A percentile compares a stretch with the other conserved stretches of the same genome.
These are phyloP conservation scores for Typhlichthys eigenmanni DNA, from an alignment of 2,797 vertebrate genomes.

Conservation along the genomic window DNA sequence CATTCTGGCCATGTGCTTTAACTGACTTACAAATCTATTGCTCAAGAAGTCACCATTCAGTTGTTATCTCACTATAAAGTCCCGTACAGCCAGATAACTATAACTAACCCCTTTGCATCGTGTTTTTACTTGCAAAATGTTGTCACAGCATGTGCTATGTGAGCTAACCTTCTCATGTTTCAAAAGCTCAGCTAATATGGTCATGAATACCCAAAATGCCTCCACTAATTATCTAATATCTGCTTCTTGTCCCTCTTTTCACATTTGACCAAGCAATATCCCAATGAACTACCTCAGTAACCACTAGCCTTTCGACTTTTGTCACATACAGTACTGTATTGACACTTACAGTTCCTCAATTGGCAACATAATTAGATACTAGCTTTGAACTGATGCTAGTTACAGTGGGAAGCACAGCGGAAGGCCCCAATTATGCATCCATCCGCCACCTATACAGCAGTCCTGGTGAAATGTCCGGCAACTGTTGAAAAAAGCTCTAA, in stretches of 20 bases:
- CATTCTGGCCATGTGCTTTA: too few species aligned
- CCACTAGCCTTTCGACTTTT: slow-evolving; percentile 19
- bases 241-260: slow-evolving; percentile 22
- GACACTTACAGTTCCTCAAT: slow-evolving; percentile 27
- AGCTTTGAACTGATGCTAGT: slow-evolving; percentile 28
- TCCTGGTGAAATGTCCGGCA: slow-evolving; percentile 22
- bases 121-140: too few species aligned
- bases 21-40: too few species aligned
- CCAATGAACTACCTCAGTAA: slow-evolving; percentile 26
- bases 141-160: too few species aligned
- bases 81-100: too few species aligned
- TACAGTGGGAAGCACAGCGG: slow-evolving; percentile 28
- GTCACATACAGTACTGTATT: slow-evolving; percentile 19
- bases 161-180: too few species aligned
- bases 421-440: slow-evolving; percentile 31
- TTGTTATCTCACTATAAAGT: too few species aligned
- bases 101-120: too few species aligned
- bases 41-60: too few species aligned
- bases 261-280: slow-evolving; percentile 11
- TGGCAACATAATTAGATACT: slow-evolving; percentile 48
- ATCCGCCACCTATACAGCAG: slow-evolving; percentile 25
- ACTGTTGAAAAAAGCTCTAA: slow-evolving; percentile 20
- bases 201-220: neutral
- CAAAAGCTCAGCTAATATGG: slow-evolving; percentile 19
- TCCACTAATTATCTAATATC: slow-evolving; percentile 24